Percentiles rank a stretch among this genome's conserved stretches.
These are phyloP conservation scores for Asobara japonica DNA, from an alignment of 1,140 invertebrate genomes.

Conservation along the genomic window DNA sequence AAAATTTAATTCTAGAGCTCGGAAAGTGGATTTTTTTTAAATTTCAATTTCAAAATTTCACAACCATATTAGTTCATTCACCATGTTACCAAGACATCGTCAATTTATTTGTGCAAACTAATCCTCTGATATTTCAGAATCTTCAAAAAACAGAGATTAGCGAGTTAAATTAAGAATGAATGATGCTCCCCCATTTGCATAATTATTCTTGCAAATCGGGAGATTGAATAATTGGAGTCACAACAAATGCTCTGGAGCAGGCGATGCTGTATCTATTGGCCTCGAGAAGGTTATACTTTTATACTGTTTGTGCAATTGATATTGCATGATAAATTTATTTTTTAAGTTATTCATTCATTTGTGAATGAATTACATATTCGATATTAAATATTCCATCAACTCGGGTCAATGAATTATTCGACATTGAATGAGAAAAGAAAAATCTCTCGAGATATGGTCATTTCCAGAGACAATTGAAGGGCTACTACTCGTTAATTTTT, in stretches of 20 bases:
- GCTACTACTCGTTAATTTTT: too few species aligned
- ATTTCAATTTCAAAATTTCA: background rate
- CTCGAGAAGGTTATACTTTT: background rate
- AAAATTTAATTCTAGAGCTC: background rate
- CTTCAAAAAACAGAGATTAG: background rate
- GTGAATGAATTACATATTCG: background rate
- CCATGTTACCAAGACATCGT: background rate
- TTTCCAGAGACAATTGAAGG: too few species aligned
- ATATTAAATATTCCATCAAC: background rate
- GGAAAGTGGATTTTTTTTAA: background rate
- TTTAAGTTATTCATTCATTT: background rate
- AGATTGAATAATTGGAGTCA: background rate
- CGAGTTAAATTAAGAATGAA: background rate
- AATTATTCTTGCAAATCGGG: background rate
- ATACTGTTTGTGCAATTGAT: background rate
- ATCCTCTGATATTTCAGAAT: background rate
- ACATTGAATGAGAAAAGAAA: background rate
- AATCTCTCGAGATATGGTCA: background rate
- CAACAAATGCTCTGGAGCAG: background rate
- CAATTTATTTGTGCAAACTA: constrained; percentile 1
- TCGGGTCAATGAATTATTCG: background rate
- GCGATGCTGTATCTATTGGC: background rate
- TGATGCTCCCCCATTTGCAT: background rate
- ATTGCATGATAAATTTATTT: background rate
- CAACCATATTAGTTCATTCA: background rate